A percentile compares a stretch with the other conserved stretches of the same genome.
Evolutionary conservation across 2,797 vertebrate species (phyloP).

Genomic region (Nothura maculosa): DNA sequence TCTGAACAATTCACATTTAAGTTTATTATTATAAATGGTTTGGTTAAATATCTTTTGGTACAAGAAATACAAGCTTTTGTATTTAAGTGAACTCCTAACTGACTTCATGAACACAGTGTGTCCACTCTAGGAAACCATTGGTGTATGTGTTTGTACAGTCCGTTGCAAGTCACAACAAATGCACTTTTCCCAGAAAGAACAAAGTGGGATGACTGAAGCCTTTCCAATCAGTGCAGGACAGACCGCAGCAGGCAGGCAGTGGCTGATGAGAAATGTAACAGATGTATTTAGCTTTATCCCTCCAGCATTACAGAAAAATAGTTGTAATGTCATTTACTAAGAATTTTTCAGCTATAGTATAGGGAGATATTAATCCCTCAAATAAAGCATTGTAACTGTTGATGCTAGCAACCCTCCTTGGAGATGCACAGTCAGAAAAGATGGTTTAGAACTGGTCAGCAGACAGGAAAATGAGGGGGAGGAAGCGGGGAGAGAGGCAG

Average conservation of each 20-base stretch:
- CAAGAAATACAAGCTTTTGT: neutral
- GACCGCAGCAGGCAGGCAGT: neutral
- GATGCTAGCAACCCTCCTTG: slow-evolving; percentile 11
- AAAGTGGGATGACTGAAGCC: neutral
- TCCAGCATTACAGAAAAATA: neutral
- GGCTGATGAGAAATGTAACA: neutral
- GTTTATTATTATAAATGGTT: neutral
- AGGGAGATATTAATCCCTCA: slow-evolving; percentile 42
- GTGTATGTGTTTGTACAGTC: neutral
- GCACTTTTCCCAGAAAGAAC: neutral
- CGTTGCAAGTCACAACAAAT: neutral
- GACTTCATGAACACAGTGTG: neutral
- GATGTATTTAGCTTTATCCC: neutral
- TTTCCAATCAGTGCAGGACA: neutral
- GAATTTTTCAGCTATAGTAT: slow-evolving; percentile 3
- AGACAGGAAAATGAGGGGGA: slow-evolving; percentile 1
- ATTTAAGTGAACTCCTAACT: neutral
- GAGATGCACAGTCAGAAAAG: slow-evolving; percentile 20
- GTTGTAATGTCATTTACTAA: slow-evolving; percentile 20
- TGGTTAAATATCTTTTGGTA: neutral
- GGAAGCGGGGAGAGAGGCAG: neutral
- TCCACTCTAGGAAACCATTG: neutral
- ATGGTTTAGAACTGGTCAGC: slow-evolving; percentile 35
- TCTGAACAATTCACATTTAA: neutral
- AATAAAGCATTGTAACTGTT: slow-evolving; percentile 59